These are phyloP conservation scores for Brenthis daphne DNA, from an alignment of 2,888 invertebrate genomes.

Conservation along the genomic window DNA sequence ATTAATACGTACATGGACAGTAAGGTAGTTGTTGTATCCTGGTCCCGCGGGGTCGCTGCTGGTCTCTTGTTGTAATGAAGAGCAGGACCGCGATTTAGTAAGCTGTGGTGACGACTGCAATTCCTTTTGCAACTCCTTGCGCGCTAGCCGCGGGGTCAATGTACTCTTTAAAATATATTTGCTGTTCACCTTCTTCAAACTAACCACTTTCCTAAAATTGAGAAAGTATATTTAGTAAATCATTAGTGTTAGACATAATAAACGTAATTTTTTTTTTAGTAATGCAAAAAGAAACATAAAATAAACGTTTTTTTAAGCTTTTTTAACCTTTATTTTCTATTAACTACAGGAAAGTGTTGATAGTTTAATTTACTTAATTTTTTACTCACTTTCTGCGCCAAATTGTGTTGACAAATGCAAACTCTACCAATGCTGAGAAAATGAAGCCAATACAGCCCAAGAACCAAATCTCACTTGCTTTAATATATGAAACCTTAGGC, in stretches of 20 bases:
- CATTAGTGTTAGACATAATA: too few species aligned
- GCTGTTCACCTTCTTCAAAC: constrained; percentile 88
- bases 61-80: constrained; percentile 84
- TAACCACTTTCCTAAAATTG: constrained; percentile 84
- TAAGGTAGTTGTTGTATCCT: constrained; percentile 87
- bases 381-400: constrained; percentile 89
- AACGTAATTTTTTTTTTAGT: too few species aligned
- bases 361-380: too few species aligned
- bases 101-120: constrained; percentile 82
- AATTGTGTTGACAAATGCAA: constrained; percentile 94
- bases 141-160: constrained; percentile 88
- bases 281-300: too few species aligned
- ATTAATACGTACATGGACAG: constrained; percentile 85
- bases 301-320: too few species aligned
- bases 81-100: constrained; percentile 88
- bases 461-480: constrained; percentile 95
- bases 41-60: constrained; percentile 80
- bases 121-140: constrained; percentile 86
- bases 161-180: constrained; percentile 93
- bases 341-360: too few species aligned
- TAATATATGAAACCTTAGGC: constrained; percentile 94
- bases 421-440: constrained; percentile 92
- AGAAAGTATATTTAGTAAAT: background rate
- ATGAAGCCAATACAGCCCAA: constrained; percentile 92
- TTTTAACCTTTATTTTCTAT: too few species aligned